phyloP scores from a whole-genome alignment of 2,113 vertebrate genomes.

The Gallinago paraguaiae region DNA sequence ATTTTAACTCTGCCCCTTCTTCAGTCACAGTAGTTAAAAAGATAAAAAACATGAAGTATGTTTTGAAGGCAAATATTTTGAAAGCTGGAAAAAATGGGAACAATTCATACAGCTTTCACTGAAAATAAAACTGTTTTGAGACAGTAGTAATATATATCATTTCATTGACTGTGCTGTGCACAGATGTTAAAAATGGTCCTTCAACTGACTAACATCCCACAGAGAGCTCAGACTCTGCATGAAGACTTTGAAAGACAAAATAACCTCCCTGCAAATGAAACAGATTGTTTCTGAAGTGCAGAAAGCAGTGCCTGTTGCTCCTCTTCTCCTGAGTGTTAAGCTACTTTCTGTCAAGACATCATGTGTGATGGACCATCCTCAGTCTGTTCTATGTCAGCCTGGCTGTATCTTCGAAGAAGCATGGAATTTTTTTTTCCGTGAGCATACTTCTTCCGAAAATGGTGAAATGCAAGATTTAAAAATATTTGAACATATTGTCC shows the following conservation, averaged over 20 bases:
- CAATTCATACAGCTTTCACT: background rate
- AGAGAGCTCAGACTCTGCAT: background rate
- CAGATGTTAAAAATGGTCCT: background rate
- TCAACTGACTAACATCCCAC: background rate
- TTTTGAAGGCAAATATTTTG: background rate
- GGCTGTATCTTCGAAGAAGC: background rate
- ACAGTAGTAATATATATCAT: background rate
- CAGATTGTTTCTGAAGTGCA: background rate
- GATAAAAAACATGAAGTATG: background rate
- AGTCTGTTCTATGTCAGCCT: background rate
- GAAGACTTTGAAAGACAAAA: background rate
- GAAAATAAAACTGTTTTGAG: background rate
- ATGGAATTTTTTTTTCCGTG: background rate
- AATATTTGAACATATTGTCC: background rate
- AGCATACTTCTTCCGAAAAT: background rate
- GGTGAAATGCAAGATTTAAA: background rate
- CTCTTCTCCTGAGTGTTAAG: background rate
- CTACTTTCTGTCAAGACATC: background rate
- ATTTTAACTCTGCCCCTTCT: background rate
- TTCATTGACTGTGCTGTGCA: background rate
- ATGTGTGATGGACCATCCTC: background rate
- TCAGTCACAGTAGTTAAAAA: background rate
- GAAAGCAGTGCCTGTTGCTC: background rate
- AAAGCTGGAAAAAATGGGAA: background rate
- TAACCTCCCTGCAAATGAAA: background rate